Base-by-base conservation (phyloP, 2,797 vertebrate species). In the Erethizon dorsatum region DNA sequence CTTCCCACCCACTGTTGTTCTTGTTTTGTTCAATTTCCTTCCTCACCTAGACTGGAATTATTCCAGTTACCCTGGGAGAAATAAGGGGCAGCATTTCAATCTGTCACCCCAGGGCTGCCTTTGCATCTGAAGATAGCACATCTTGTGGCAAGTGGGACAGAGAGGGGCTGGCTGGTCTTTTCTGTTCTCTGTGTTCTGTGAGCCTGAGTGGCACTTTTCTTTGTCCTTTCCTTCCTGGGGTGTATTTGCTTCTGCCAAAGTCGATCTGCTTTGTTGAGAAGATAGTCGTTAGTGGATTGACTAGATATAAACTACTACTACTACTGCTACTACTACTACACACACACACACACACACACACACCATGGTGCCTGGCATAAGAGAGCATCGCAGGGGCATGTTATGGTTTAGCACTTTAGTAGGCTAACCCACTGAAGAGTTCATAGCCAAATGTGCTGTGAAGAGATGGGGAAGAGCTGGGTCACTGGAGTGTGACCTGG, bases 21-120 rank as follows among this genome's bases (percentile, higher is more conserved):
- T 82, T 47, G 8, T 93, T 87, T 59, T 41, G 28, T 86, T 67
- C 5, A 0, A 10, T 86, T 89, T 95, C 80, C 87, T 94, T 93
- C 63, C 80, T 91, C 50, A 13, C 31, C 28, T 52, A 31, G 6
- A 8, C 83, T 83, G 78, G 54, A 26, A 71, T 82, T 41, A 57
- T 33, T 31, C 85, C 0, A 1, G 61, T 77, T 67, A 24, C 41
- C 0, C 0, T 45, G 37, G 90, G 67, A 56, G 52, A 47, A 41
- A 45, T 47, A 63, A 61, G 24, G 91, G 6, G 5, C 33, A 63
- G 84, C 3, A 0, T 47, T 83, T 79, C 59, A 7, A 2, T 93
- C 69, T 20, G 18, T 61, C 77, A n/a, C 77, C 18, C 54, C 4
- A 22, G 2, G 47, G 13, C 65, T n/a, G 24, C 59, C 67, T 52